Evolutionary conservation across 2,888 invertebrate genomes (phyloP).

Genomic region (Spialia ferax): DNA sequence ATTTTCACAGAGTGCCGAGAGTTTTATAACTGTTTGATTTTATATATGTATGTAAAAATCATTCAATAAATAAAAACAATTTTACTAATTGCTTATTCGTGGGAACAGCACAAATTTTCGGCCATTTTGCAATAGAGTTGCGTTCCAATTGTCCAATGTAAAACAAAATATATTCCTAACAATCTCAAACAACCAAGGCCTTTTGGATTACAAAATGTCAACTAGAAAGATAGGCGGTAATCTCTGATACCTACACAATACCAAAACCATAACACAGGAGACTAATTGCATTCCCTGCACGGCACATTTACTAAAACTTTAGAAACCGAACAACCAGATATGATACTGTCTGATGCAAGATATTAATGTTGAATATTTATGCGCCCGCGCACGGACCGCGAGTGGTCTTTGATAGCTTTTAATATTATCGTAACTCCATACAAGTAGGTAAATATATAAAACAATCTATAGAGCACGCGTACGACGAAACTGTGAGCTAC

Average conservation of each 20-base stretch:
- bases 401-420: conserved; percentile 37
- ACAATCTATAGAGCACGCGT: no score
- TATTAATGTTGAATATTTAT: conserved; percentile 40
- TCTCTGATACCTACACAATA: conserved; percentile 27
- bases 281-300: conserved; percentile 39
- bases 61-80: no score
- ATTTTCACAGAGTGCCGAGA: no score
- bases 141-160: no score
- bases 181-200: not conserved
- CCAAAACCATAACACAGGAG: conserved; percentile 25
- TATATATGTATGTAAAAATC: no score
- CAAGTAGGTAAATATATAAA: no score
- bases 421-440: conserved; percentile 11
- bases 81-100: no score
- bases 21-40: no score
- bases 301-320: conserved; percentile 35
- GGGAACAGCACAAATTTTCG: no score
- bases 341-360: conserved; percentile 35
- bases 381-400: conserved; percentile 26
- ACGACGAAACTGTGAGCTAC: no score
- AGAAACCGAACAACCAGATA: conserved; percentile 34
- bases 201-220: conserved; percentile 22
- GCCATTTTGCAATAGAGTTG: no score
- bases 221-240: conserved; percentile 25
- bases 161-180: not conserved